These are phyloP conservation scores for Zaprionus kolodkinae DNA, from an alignment of 1,140 invertebrate species.

Conservation along the genomic window DNA sequence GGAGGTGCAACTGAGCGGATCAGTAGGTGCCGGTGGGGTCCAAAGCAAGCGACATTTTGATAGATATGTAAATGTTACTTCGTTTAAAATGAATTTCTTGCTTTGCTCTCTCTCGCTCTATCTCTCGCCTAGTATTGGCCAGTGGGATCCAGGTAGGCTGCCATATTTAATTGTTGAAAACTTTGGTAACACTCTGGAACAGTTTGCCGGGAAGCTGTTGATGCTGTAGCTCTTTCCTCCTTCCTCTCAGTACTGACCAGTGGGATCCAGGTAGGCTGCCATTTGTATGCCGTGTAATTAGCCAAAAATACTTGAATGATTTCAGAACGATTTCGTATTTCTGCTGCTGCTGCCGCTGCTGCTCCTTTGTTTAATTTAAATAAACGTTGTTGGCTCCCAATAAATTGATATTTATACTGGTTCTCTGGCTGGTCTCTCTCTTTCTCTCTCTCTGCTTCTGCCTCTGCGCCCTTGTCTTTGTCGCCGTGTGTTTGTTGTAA, in stretches of 20 bases:
- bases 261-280: slow-evolving; percentile 77
- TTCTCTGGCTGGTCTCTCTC: slow-evolving; percentile 41
- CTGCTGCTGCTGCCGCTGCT: slow-evolving; percentile 1
- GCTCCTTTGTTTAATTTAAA: slow-evolving; percentile 73
- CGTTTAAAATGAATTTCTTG: background rate
- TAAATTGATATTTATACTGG: slow-evolving; percentile 74
- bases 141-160: slow-evolving; percentile 75
- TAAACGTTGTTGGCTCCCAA: slow-evolving; percentile 34
- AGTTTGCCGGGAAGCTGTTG: background rate
- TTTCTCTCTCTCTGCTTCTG: background rate
- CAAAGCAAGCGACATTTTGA: slow-evolving; percentile 75
- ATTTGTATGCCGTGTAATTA: slow-evolving; percentile 57
- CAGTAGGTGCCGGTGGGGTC: slow-evolving; percentile 83
- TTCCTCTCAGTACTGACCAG: slow-evolving; percentile 72
- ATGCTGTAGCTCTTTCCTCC: background rate
- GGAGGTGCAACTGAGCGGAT: background rate
- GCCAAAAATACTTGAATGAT: slow-evolving; percentile 68
- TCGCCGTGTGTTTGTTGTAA: slow-evolving; percentile 68
- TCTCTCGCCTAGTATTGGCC: slow-evolving; percentile 72
- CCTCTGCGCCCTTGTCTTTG: slow-evolving; percentile 19
- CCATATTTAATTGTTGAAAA: slow-evolving; percentile 37
- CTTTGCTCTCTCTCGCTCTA: background rate
- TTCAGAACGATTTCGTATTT: slow-evolving; percentile 51
- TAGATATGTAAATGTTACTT: background rate
- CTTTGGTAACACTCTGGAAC: background rate